phyloP scores from a whole-genome alignment of 2,797 vertebrate species.

The Acropternis orthonyx region DNA sequence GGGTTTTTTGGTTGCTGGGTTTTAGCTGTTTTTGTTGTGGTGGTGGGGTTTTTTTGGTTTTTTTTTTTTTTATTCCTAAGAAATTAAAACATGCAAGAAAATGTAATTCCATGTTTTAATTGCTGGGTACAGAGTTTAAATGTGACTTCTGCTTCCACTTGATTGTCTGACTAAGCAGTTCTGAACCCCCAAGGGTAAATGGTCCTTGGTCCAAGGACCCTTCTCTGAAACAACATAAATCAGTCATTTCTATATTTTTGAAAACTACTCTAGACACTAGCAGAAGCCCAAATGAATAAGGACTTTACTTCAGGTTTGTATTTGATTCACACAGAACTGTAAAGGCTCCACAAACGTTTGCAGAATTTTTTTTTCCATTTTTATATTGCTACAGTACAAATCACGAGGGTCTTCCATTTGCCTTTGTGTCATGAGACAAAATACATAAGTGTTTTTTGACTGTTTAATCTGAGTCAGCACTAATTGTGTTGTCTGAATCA shows the following conservation, averaged over 20 bases:
- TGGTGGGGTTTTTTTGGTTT: neutral
- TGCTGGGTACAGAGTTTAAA: neutral
- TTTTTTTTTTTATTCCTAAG: neutral
- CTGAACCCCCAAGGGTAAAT: neutral
- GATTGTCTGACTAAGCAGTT: slow-evolving; percentile 6
- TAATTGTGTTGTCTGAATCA: slow-evolving; percentile 38
- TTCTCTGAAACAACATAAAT: slow-evolving; percentile 3
- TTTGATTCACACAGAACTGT: neutral
- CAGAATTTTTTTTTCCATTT: neutral
- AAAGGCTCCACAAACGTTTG: neutral
- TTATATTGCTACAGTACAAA: neutral
- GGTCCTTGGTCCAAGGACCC: neutral
- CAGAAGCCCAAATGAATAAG: neutral
- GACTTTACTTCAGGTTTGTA: neutral
- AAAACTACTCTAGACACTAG: neutral
- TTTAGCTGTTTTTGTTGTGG: accelerated
- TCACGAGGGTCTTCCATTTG: neutral
- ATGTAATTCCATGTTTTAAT: neutral
- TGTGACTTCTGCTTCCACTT: neutral
- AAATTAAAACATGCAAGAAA: neutral
- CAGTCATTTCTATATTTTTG: neutral
- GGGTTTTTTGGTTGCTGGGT: neutral
- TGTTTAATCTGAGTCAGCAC: slow-evolving; percentile 39
- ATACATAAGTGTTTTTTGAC: neutral
- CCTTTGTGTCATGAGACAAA: neutral